Conservation (phyloP, 1,140 invertebrate species). For the Dinoponera quadriceps region DNA sequence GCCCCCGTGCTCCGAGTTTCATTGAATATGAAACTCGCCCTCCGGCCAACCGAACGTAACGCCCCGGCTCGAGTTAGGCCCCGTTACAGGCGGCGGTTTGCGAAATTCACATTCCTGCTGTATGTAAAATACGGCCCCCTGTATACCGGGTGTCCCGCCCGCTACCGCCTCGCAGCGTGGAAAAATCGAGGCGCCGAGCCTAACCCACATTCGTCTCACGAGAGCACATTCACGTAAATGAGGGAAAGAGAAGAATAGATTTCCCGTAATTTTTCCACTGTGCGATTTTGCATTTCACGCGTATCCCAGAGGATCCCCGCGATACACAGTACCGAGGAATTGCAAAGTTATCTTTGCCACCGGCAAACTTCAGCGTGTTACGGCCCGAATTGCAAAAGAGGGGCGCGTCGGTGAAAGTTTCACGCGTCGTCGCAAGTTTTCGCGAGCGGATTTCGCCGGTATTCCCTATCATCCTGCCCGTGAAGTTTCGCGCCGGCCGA, state of each 20-base stretch:
- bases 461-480: neutral
- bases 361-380: constrained; percentile 1
- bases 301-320: no score
- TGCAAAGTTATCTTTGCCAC: no score
- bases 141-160: constrained; percentile 1
- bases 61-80: neutral
- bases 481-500: constrained; percentile 9
- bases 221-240: no score
- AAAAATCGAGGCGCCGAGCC: no score
- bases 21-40: constrained; percentile 46
- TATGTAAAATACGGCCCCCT: constrained; percentile 5
- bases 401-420: constrained; percentile 42
- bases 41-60: constrained; percentile 23
- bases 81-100: neutral
- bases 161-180: no score
- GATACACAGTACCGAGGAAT: no score
- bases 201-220: no score
- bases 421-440: constrained; percentile 18
- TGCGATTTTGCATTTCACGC: no score
- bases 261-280: no score
- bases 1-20: constrained; percentile 12
- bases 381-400: constrained; percentile 38
- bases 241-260: no score
- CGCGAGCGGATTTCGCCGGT: constrained; percentile 17
- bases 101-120: neutral